Conservation (phyloP, 1,140 invertebrate genomes). For the Bilobella aurantiaca region DNA sequence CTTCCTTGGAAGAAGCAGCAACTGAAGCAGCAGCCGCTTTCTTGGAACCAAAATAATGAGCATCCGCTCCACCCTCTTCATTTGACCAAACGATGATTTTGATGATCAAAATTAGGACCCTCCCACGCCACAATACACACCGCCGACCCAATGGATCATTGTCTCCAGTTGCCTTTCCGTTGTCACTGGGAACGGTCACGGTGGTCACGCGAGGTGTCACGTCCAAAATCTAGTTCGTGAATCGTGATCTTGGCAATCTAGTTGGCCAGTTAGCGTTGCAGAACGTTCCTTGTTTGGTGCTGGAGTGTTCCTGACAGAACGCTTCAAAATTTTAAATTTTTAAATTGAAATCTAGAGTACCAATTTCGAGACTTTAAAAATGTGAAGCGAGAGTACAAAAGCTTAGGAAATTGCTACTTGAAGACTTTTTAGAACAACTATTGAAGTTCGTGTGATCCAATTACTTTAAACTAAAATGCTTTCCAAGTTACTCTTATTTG, state of each 20-base stretch:
- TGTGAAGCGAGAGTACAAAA: not conserved
- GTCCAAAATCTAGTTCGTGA: not conserved
- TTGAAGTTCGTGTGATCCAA: too few species aligned
- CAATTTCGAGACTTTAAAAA: not conserved
- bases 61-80: not conserved
- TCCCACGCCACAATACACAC: not conserved
- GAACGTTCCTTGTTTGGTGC: too few species aligned
- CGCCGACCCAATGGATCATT: not conserved
- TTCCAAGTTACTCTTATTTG: too few species aligned
- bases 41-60: not conserved
- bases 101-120: not conserved
- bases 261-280: too few species aligned
- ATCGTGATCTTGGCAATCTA: not conserved
- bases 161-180: not conserved
- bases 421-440: too few species aligned
- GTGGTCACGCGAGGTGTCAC: slow-evolving; percentile 6
- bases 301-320: too few species aligned
- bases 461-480: too few species aligned
- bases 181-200: not conserved
- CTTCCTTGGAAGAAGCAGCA: not conserved
- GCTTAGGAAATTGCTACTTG: not conserved
- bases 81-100: not conserved
- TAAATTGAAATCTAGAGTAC: not conserved
- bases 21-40: too few species aligned
- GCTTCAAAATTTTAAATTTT: too few species aligned